phyloP scores from a whole-genome alignment of 2,797 vertebrate species.

The Aphelocoma californica region DNA sequence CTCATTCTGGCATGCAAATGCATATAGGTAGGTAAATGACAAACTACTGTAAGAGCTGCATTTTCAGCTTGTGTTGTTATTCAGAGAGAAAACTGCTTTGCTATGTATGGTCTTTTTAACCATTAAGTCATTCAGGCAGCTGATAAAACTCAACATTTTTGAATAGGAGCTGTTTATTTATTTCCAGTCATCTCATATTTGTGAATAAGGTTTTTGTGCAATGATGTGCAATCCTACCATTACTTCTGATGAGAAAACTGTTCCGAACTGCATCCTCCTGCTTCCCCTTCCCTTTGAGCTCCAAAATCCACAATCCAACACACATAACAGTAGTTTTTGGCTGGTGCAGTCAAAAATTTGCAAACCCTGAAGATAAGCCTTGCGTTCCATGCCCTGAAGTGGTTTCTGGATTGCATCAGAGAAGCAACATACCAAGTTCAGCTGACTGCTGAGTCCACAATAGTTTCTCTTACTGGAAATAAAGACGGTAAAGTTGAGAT shows the following conservation, averaged over 20 bases:
- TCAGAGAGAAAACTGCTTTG: neutral
- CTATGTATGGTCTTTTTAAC: neutral
- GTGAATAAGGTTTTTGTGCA: neutral
- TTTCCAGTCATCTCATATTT: neutral
- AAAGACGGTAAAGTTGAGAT: neutral
- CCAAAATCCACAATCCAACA: neutral
- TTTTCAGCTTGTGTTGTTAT: neutral
- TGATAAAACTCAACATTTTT: neutral
- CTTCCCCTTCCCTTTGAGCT: neutral
- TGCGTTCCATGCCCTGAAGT: neutral
- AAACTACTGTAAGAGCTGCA: neutral
- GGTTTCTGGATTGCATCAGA: neutral
- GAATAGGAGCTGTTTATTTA: neutral
- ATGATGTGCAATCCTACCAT: accelerated
- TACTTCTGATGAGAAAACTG: neutral
- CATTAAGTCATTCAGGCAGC: neutral
- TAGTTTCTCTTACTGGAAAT: neutral
- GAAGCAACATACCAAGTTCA: neutral
- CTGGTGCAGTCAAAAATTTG: neutral
- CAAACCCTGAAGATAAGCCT: neutral
- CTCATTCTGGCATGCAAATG: neutral
- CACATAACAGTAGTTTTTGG: neutral
- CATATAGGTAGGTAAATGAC: neutral
- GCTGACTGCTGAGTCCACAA: neutral
- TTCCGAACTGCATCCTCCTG: neutral